Evolutionary conservation across 2,113 vertebrate genomes (phyloP).

Genomic region (Pedionomus torquatus): DNA sequence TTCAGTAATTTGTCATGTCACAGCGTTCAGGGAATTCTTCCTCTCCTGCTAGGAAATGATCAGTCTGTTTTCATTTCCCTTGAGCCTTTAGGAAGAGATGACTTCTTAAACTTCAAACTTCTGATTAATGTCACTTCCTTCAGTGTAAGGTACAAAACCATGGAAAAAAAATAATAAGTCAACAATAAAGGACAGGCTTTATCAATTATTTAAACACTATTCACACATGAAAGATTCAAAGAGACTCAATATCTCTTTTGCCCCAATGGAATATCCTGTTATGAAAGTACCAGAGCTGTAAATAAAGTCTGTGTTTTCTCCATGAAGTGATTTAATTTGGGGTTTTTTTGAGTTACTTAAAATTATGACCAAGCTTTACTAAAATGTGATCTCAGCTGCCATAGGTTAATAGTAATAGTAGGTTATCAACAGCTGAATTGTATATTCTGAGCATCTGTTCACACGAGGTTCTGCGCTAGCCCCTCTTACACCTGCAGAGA

Average conservation of each 20-base stretch:
- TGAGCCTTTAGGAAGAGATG: background rate
- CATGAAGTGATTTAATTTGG: background rate
- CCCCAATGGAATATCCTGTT: background rate
- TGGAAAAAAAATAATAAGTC: background rate
- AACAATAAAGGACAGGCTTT: background rate
- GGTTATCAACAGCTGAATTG: background rate
- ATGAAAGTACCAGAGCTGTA: background rate
- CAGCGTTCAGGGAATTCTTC: background rate
- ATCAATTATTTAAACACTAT: constrained; percentile 18
- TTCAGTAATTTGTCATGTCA: background rate
- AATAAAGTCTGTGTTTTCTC: background rate
- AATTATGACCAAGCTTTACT: background rate
- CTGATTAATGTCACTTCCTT: constrained; percentile 12
- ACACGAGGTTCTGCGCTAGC: background rate
- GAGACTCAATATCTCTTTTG: background rate
- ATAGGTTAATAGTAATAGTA: background rate
- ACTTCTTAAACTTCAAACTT: constrained; percentile 27
- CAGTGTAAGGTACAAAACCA: background rate
- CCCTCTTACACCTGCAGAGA: background rate
- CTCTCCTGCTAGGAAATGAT: constrained; percentile 11
- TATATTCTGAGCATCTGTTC: background rate
- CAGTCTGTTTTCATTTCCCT: constrained; percentile 30
- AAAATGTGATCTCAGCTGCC: background rate
- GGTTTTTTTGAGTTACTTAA: background rate
- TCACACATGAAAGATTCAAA: background rate